Evolutionary conservation across 2,113 vertebrate species (phyloP).

Genomic region (Colossoma macropomum): DNA sequence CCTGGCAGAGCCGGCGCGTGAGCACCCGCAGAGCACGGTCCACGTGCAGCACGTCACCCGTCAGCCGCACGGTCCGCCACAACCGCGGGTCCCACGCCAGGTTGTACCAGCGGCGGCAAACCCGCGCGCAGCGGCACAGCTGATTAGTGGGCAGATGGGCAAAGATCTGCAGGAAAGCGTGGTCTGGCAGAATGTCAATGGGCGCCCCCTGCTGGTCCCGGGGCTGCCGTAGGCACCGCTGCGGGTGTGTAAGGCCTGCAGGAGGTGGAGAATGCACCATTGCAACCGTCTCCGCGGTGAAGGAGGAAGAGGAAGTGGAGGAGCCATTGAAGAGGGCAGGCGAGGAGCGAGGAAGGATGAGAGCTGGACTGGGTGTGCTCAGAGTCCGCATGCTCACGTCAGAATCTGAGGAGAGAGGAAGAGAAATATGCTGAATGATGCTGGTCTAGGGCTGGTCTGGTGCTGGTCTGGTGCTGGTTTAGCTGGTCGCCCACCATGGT

Average conservation of each 20-base stretch:
- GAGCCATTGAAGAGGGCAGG: slow-evolving; percentile 85
- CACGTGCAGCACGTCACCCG: slow-evolving; percentile 90
- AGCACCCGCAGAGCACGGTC: slow-evolving; percentile 95
- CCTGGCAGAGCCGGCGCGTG: slow-evolving; percentile 94
- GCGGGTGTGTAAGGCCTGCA: slow-evolving; percentile 80
- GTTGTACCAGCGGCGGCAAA: slow-evolving; percentile 97
- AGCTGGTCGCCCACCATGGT: neutral
- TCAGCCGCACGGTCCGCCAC: slow-evolving; percentile 91
- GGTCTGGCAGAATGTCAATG: slow-evolving; percentile 90
- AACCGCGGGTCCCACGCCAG: slow-evolving; percentile 96
- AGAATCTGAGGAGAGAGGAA: slow-evolving; percentile 78
- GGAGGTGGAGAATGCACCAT: slow-evolving; percentile 83
- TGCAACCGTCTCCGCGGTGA: slow-evolving; percentile 85
- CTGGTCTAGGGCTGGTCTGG: too few relatives aligned
- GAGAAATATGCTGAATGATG: neutral
- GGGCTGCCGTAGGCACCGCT: slow-evolving; percentile 78
- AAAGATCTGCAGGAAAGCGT: slow-evolving; percentile 88
- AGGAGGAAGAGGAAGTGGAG: slow-evolving; percentile 84
- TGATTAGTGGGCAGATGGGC: slow-evolving; percentile 96
- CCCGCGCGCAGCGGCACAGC: slow-evolving; percentile 92
- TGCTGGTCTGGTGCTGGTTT: too few relatives aligned
- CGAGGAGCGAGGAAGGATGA: slow-evolving; percentile 80
- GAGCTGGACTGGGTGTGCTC: slow-evolving; percentile 88
- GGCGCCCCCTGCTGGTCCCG: slow-evolving; percentile 80
- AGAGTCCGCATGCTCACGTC: slow-evolving; percentile 90